phyloP scores from a whole-genome alignment of 2,797 vertebrate species.

The Lycodopsis pacificus region DNA sequence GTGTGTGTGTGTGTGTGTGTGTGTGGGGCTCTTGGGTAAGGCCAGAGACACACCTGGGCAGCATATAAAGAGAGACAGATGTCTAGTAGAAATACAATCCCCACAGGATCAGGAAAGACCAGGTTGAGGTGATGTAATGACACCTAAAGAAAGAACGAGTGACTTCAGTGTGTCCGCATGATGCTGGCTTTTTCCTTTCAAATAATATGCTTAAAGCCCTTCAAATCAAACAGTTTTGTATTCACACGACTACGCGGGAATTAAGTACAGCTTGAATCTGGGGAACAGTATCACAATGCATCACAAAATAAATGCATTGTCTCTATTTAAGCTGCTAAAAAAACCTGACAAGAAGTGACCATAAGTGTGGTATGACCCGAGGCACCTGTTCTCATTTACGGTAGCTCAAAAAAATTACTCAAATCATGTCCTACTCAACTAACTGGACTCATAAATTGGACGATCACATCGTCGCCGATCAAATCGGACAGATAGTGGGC shows the following conservation, averaged over 20 bases:
- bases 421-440: slow-evolving; percentile 4
- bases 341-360: background rate
- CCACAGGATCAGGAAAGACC: slow-evolving; percentile 6
- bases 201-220: background rate
- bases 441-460: slow-evolving; percentile 3
- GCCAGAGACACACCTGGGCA: slow-evolving; percentile 55
- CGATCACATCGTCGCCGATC: slow-evolving; percentile 37
- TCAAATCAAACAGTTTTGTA: slow-evolving; percentile 8
- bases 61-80: slow-evolving; percentile 50
- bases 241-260: slow-evolving; percentile 13
- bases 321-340: background rate
- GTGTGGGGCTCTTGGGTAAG: background rate
- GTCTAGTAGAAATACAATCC: slow-evolving; percentile 54
- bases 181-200: slow-evolving; percentile 2
- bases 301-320: background rate
- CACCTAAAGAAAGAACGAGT: slow-evolving; percentile 8
- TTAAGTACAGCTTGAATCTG: background rate
- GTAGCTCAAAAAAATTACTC: background rate
- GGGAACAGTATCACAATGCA: background rate
- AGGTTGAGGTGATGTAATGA: slow-evolving; percentile 12
- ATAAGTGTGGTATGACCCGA: background rate
- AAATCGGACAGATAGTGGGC: slow-evolving; percentile 37
- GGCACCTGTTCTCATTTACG: background rate
- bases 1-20: background rate
- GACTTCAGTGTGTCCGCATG: background rate